These are phyloP conservation scores for Prunella fulvescens DNA, from an alignment of 2,113 vertebrate species.

Conservation along the genomic window DNA sequence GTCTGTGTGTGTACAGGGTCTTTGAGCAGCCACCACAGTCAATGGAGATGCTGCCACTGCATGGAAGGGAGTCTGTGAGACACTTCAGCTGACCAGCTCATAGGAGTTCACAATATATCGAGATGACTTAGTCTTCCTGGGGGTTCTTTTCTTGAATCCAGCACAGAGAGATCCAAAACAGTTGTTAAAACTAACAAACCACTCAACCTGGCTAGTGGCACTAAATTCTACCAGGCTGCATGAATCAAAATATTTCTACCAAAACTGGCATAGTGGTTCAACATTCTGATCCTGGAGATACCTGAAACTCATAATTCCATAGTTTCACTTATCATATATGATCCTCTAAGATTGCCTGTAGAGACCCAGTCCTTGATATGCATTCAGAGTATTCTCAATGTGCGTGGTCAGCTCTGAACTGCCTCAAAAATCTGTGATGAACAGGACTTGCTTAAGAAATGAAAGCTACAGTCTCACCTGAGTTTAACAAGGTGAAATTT, in stretches of 20 bases:
- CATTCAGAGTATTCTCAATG: not conserved
- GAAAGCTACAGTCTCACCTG: not conserved
- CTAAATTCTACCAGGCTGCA: not conserved
- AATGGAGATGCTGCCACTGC: not conserved
- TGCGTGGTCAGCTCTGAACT: not conserved
- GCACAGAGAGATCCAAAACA: not conserved
- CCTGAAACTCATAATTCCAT: not conserved
- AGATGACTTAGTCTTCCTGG: not conserved
- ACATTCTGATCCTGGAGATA: not conserved
- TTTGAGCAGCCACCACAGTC: not conserved
- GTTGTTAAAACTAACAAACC: not conserved
- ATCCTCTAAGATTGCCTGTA: not conserved
- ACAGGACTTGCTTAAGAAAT: not conserved
- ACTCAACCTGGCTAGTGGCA: not conserved
- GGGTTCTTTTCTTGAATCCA: not conserved
- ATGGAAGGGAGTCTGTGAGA: not conserved
- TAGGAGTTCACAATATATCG: not conserved
- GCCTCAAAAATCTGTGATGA: not conserved
- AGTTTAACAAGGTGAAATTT: not conserved
- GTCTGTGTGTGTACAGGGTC: fast-evolving
- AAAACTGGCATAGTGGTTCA: not conserved
- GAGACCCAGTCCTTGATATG: not conserved
- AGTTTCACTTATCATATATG: not conserved
- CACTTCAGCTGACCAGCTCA: not conserved
- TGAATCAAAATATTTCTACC: not conserved